These are phyloP conservation scores for Eremobia ochroleuca DNA, from an alignment of 2,888 invertebrate genomes.

Conservation along the genomic window DNA sequence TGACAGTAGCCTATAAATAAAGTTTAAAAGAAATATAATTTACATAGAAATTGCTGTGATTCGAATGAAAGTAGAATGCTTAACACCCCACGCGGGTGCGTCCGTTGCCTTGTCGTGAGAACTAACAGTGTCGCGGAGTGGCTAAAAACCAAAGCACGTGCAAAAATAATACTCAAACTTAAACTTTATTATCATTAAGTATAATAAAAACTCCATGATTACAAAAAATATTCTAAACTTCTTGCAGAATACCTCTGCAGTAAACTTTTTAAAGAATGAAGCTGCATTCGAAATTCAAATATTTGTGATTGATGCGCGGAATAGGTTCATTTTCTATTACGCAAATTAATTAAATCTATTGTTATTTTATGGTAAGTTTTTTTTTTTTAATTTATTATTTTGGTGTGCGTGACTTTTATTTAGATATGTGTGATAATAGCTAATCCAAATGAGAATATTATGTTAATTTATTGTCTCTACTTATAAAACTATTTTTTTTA, in stretches of 20 bases:
- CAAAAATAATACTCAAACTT: constrained; percentile 54
- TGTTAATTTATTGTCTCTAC: neutral
- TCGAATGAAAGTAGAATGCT: constrained; percentile 80
- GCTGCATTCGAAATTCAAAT: constrained; percentile 50
- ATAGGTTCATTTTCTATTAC: constrained; percentile 56
- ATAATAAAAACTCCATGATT: constrained; percentile 25
- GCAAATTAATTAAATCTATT: constrained; percentile 6
- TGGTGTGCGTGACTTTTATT: constrained; percentile 53
- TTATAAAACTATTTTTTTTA: neutral
- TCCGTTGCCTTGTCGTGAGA: constrained; percentile 73
- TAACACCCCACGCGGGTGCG: constrained; percentile 74
- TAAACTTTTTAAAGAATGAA: constrained; percentile 28
- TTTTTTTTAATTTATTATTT: constrained; percentile 2
- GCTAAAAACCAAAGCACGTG: constrained; percentile 83
- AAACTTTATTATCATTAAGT: constrained; percentile 2
- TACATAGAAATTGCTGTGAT: constrained; percentile 55
- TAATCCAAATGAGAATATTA: neutral
- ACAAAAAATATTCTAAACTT: neutral
- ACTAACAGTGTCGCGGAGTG: constrained; percentile 79
- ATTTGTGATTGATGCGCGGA: constrained; percentile 32
- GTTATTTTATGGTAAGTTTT: constrained; percentile 44
- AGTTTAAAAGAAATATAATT: constrained; percentile 54
- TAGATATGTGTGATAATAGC: neutral
- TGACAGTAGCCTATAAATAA: constrained; percentile 68
- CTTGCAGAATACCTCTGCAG: constrained; percentile 16